Base-by-base conservation (phyloP, 2,797 vertebrate genomes). In the Fundulus diaphanus region DNA sequence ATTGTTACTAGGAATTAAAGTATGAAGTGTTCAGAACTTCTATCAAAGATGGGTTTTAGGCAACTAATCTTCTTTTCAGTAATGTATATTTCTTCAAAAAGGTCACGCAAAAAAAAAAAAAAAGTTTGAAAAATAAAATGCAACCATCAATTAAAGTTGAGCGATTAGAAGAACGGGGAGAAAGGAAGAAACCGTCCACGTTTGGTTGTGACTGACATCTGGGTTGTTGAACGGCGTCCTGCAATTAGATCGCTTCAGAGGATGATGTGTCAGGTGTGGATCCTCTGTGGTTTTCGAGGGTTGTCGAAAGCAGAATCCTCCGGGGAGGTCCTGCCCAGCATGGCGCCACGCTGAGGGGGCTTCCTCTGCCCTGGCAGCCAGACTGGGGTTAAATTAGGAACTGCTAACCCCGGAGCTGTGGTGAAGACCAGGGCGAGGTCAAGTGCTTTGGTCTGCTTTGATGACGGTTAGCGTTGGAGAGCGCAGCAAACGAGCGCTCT, bases 381-480 rank as follows among this genome's bases (percentile, higher is more conserved):
- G 82, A 82, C 87, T 42, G 77, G 82, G 89, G 85, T 93, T 94
- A 94, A 93, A 94, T 93, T 92, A 88, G 90, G 91, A 93, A 89
- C 77, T 74, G 87, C 89, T 84, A 92, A 92, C 90, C 93, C 90
- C 82, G 93, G 85, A 92, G 79, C 48, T 90, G 88, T 79, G 90
- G 93, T 77, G 63, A 72, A 79, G 92, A 87, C 70, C 72, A 90
- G 92, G 94, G 90, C 81, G 90, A 93, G 93, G 93, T 94, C 92
- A 92, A 78, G 90, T 76, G 76, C 81, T 90, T 68, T 71, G 72
- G 87, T 82, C 81, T 80, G 83, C 92, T 95, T 94, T 94, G 94
- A 95, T 92, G 90, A 80, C 70, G 83, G 73, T 68, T 79, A 77
- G 86, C 84, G 81, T 40, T 76, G 69, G 74, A 83, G 82, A 74